These are phyloP conservation scores for Bolborhynchus lineola DNA, from an alignment of 2,113 vertebrate genomes.

Conservation along the genomic window DNA sequence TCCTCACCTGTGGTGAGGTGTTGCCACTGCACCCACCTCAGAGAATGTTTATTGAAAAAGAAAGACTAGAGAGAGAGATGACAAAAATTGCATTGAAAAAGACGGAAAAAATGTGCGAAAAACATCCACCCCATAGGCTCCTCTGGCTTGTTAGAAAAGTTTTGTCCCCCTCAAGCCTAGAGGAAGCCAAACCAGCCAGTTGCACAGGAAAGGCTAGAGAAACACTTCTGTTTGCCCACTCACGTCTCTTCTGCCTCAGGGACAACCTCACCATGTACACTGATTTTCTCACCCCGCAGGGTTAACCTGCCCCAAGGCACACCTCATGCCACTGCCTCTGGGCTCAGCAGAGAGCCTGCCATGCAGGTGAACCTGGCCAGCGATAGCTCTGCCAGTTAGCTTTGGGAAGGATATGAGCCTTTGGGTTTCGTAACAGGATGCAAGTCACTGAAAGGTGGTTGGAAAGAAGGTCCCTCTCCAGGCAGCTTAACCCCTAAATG, in stretches of 20 bases:
- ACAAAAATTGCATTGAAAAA: background rate
- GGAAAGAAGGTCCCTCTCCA: background rate
- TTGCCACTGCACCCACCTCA: background rate
- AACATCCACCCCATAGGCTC: background rate
- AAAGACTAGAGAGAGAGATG: background rate
- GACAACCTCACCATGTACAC: background rate
- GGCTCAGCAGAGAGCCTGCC: background rate
- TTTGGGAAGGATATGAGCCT: background rate
- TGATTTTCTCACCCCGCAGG: background rate
- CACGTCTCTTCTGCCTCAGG: background rate
- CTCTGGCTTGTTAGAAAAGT: background rate
- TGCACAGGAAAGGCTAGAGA: background rate
- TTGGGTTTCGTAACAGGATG: background rate
- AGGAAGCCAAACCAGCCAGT: background rate
- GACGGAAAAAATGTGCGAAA: background rate
- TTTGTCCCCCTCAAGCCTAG: background rate
- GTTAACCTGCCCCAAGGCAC: background rate
- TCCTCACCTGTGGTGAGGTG: background rate
- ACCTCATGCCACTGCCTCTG: accelerated
- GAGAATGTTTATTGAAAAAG: background rate
- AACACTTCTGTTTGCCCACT: background rate
- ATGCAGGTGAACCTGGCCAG: accelerated
- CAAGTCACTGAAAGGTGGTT: background rate
- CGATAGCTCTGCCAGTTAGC: background rate
- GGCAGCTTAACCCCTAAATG: background rate